Evolutionary conservation across 1,140 invertebrate genomes (phyloP).

Genomic region (Odontomachus brunneus): DNA sequence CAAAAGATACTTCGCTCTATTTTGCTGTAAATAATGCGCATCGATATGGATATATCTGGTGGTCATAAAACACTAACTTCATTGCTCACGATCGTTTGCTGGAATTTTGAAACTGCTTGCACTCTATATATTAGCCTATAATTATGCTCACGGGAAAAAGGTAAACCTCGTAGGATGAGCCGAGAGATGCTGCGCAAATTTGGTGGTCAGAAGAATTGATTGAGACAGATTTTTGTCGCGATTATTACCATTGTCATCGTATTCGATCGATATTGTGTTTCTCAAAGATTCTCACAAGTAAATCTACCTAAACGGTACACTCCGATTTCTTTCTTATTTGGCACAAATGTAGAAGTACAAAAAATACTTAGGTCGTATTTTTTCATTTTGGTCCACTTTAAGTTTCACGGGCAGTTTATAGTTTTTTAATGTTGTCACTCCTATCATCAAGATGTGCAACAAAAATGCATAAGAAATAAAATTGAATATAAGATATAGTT

Average conservation of each 20-base stretch:
- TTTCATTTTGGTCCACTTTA: too few species aligned
- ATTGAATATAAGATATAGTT: too few species aligned
- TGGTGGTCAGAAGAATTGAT: neutral
- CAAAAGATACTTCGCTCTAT: constrained; percentile 84
- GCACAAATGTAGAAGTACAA: too few species aligned
- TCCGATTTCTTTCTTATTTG: too few species aligned
- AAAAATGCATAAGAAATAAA: too few species aligned
- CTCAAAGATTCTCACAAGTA: too few species aligned
- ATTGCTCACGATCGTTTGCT: constrained; percentile 84
- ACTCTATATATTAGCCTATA: constrained; percentile 81
- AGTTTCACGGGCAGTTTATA: too few species aligned
- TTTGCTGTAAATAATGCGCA: constrained; percentile 85
- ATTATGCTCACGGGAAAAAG: constrained; percentile 56
- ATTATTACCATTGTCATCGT: constrained; percentile 67
- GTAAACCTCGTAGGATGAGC: constrained; percentile 20
- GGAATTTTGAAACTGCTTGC: constrained; percentile 84
- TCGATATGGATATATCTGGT: constrained; percentile 83
- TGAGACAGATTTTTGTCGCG: constrained; percentile 11
- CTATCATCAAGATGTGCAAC: too few species aligned
- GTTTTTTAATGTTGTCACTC: too few species aligned
- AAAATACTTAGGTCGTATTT: too few species aligned
- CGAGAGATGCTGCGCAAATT: constrained; percentile 7
- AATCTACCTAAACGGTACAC: too few species aligned
- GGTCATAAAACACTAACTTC: constrained; percentile 84
- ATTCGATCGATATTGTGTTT: constrained; percentile 12